These are phyloP conservation scores for Salvelinus alpinus DNA, from an alignment of 2,113 vertebrate species.

Conservation along the genomic window DNA sequence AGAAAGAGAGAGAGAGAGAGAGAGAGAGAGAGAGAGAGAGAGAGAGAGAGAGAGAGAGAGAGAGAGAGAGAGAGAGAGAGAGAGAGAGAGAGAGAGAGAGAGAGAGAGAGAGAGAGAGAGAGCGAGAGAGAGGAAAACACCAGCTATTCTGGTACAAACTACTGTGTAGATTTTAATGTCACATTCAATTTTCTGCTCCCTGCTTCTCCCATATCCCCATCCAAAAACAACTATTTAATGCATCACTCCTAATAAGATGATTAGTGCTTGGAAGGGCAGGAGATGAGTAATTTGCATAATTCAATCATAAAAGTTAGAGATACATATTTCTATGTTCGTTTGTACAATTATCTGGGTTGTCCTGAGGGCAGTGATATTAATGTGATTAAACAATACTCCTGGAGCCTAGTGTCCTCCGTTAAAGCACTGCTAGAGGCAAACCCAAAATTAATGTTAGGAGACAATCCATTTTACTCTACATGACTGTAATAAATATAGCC, in stretches of 20 bases:
- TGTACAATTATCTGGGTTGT: conserved; percentile 88
- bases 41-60: too few species aligned
- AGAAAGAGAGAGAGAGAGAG: not conserved
- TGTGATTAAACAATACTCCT: conserved; percentile 93
- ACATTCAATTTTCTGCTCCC: conserved; percentile 70
- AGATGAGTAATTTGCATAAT: conserved; percentile 91
- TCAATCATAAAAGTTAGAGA: conserved; percentile 93
- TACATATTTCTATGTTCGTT: conserved; percentile 88
- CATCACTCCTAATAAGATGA: conserved; percentile 91
- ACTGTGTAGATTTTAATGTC: conserved; percentile 63
- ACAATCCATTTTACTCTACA: conserved; percentile 93
- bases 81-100: too few species aligned
- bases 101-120: too few species aligned
- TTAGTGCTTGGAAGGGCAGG: conserved; percentile 87
- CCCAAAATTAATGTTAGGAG: conserved; percentile 93
- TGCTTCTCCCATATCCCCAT: conserved; percentile 67
- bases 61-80: too few species aligned
- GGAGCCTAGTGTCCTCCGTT: conserved; percentile 87
- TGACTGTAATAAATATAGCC: conserved; percentile 90
- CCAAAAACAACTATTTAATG: conserved; percentile 84
- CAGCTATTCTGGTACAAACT: conserved; percentile 50
- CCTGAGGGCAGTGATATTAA: conserved; percentile 87
- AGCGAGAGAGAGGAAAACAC: not conserved
- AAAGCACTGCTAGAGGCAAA: conserved; percentile 87
- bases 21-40: too few species aligned